A percentile compares a stretch with the other conserved stretches of the same genome.
phyloP scores from a whole-genome alignment of 2,888 invertebrate species.

The Pantelozetes paolii region DNA sequence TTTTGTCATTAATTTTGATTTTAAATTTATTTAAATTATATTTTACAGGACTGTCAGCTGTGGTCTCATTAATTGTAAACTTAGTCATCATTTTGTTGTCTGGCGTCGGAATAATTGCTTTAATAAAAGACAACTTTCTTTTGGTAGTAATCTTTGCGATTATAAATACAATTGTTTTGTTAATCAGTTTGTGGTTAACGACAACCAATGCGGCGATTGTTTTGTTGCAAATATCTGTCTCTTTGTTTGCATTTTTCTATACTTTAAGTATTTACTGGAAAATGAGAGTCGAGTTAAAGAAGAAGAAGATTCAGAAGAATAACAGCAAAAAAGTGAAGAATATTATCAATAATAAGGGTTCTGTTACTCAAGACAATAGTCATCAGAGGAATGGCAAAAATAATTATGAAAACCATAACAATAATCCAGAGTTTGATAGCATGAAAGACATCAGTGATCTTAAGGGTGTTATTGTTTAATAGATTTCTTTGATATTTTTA shows the following conservation, averaged over 20 bases:
- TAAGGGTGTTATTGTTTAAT: not conserved
- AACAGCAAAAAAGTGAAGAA: conserved; percentile 4
- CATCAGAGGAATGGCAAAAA: not conserved
- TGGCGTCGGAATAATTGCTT: not conserved
- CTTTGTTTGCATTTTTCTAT: conserved; percentile 37
- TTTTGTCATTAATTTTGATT: not conserved
- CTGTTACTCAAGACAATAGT: not conserved
- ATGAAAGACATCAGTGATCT: not conserved
- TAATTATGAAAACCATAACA: not conserved
- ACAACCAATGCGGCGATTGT: conserved; percentile 30
- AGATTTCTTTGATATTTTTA: no score
- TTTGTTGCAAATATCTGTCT: conserved; percentile 32
- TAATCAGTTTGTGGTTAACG: not conserved
- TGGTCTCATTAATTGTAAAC: conserved; percentile 7
- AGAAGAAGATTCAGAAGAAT: conserved; percentile 19
- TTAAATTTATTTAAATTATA: not conserved
- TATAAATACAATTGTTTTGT: conserved; percentile 7
- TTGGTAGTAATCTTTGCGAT: not conserved
- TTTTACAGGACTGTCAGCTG: not conserved
- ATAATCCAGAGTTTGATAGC: not conserved
- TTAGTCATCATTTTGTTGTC: conserved; percentile 16
- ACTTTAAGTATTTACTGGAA: conserved; percentile 31
- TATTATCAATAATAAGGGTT: not conserved
- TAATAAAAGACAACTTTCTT: conserved; percentile 29
- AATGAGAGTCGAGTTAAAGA: conserved; percentile 32